These are phyloP conservation scores for Trissolcus japonicus DNA, from an alignment of 2,888 invertebrate species.

Conservation along the genomic window DNA sequence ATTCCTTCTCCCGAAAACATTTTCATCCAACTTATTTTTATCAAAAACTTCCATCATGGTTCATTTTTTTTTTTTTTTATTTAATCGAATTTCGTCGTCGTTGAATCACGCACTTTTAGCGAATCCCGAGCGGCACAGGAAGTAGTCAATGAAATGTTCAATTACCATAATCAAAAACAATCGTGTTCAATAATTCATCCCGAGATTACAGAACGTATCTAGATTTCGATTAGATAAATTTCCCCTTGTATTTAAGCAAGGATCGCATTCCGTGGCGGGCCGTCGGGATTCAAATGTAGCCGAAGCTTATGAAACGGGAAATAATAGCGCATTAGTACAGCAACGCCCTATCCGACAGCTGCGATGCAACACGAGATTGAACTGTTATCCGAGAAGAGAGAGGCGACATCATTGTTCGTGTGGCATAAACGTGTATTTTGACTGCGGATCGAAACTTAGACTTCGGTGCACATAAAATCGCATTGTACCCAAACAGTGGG, in stretches of 20 bases:
- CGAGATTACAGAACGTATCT: too few relatives aligned
- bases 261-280: constrained; percentile 39
- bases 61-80: too few relatives aligned
- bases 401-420: constrained; percentile 45
- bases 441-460: constrained; percentile 41
- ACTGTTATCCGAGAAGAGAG: constrained; percentile 69
- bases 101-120: too few relatives aligned
- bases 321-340: constrained; percentile 68
- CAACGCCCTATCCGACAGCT: constrained; percentile 66
- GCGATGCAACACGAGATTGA: constrained; percentile 69
- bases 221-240: constrained; percentile 2
- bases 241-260: constrained; percentile 1
- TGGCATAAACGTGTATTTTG: constrained; percentile 40
- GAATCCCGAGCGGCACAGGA: too few relatives aligned
- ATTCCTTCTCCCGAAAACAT: too few relatives aligned
- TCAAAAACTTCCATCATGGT: too few relatives aligned
- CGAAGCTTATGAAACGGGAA: constrained; percentile 63
- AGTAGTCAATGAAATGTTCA: too few relatives aligned
- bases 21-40: too few relatives aligned
- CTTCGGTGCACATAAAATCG: constrained; percentile 51
- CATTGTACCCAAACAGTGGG: constrained; percentile 58
- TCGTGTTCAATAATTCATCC: too few relatives aligned
- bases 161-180: too few relatives aligned
- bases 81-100: too few relatives aligned
- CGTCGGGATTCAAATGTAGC: constrained; percentile 29